Evolutionary conservation across 1,140 invertebrate genomes (phyloP).

Genomic region (Parapsyche elsis): DNA sequence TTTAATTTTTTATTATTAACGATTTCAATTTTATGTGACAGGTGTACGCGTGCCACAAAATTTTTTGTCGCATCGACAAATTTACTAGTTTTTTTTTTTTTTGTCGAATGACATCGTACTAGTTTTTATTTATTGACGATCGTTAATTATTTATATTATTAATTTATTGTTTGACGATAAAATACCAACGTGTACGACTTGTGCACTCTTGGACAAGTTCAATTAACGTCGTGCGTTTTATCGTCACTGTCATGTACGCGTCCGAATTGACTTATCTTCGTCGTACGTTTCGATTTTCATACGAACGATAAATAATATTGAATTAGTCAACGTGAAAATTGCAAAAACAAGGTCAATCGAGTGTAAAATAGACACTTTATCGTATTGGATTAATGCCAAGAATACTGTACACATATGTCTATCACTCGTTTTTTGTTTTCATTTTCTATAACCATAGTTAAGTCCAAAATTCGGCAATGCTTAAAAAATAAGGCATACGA

Average conservation of each 20-base stretch:
- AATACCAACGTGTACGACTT: constrained; percentile 5
- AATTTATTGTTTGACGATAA: background rate
- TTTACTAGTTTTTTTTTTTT: background rate
- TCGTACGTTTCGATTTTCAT: background rate
- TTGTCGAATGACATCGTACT: constrained; percentile 10
- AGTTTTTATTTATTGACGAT: constrained; percentile 1
- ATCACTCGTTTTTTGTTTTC: too few relatives aligned
- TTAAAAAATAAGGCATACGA: too few relatives aligned
- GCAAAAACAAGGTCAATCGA: background rate
- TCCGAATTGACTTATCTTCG: constrained; percentile 22
- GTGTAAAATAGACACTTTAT: background rate
- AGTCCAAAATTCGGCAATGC: too few relatives aligned
- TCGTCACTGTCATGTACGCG: constrained; percentile 24
- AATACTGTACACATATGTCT: too few relatives aligned
- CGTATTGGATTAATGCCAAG: too few relatives aligned
- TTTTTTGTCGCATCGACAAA: background rate
- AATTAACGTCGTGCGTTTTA: constrained; percentile 20
- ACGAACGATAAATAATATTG: background rate
- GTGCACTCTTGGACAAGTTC: background rate
- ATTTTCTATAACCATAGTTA: too few relatives aligned
- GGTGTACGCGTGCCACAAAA: background rate
- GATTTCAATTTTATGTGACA: too few relatives aligned
- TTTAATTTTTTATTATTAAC: too few relatives aligned
- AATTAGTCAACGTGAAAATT: background rate
- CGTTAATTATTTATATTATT: background rate